Conservation (phyloP, 2,888 invertebrate genomes). For the Cremastinae sp. region DNA sequence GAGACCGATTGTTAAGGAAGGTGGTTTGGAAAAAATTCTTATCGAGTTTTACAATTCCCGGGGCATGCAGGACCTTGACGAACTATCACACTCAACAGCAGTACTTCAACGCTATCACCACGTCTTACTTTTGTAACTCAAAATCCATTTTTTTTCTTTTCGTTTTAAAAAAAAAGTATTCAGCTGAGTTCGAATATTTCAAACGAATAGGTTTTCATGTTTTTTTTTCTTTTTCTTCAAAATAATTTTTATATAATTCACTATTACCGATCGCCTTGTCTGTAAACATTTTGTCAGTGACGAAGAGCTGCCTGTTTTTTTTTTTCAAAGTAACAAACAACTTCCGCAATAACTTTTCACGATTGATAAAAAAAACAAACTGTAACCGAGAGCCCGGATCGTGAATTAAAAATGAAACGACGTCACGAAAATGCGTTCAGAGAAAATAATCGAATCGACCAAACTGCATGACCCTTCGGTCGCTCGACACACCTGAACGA, state of each 20-base stretch:
- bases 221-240: too few species aligned
- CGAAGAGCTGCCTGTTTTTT: not conserved
- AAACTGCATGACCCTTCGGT: constrained; percentile 39
- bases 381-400: not conserved
- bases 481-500: constrained; percentile 28
- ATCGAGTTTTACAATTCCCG: constrained; percentile 24
- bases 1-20: not conserved
- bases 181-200: too few species aligned
- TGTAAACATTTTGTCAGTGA: constrained; percentile 10
- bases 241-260: constrained; percentile 14
- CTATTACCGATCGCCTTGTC: constrained; percentile 11
- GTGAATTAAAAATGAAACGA: not conserved
- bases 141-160: too few species aligned
- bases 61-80: not conserved
- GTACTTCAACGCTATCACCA: not conserved
- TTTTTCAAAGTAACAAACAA: not conserved
- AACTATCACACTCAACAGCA: not conserved
- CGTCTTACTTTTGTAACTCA: not conserved
- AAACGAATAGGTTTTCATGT: too few species aligned
- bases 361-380: not conserved
- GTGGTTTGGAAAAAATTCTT: constrained; percentile 10
- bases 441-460: constrained; percentile 34
- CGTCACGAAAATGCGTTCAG: not conserved
- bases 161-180: too few species aligned
- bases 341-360: not conserved